phyloP scores from a whole-genome alignment of 2,888 invertebrate species.

The Pammene aurita region DNA sequence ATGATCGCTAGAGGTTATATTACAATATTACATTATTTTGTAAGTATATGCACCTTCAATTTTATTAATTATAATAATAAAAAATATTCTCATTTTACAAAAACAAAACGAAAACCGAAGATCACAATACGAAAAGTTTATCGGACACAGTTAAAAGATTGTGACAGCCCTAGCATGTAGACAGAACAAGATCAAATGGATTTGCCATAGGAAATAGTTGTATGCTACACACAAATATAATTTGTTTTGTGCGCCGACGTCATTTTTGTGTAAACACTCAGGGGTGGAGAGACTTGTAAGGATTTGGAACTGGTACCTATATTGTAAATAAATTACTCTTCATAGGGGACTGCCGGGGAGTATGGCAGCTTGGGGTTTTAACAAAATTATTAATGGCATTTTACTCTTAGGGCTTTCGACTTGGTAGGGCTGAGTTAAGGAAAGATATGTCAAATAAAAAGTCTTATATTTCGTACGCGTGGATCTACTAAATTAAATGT shows the following conservation, averaged over 20 bases:
- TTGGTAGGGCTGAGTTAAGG: background rate
- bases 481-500: background rate
- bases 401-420: constrained; percentile 12
- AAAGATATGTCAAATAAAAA: background rate
- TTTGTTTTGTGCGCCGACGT: constrained; percentile 40
- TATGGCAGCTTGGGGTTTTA: background rate
- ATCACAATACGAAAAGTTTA: no score
- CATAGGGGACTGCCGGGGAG: constrained; percentile 12
- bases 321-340: constrained; percentile 37
- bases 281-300: constrained; percentile 26
- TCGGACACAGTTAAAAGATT: background rate
- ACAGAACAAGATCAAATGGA: constrained; percentile 51
- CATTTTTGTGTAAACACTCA: constrained; percentile 37
- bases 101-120: no score
- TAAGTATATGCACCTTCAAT: no score
- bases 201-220: constrained; percentile 46
- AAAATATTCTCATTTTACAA: no score
- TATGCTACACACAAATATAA: constrained; percentile 49
- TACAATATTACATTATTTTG: no score
- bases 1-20: no score
- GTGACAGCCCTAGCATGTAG: constrained; percentile 47
- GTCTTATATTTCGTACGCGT: background rate
- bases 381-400: constrained; percentile 29
- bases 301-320: constrained; percentile 35
- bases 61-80: no score